phyloP scores from a whole-genome alignment of 2,113 vertebrate genomes.

The Notarius quadriscutis region DNA sequence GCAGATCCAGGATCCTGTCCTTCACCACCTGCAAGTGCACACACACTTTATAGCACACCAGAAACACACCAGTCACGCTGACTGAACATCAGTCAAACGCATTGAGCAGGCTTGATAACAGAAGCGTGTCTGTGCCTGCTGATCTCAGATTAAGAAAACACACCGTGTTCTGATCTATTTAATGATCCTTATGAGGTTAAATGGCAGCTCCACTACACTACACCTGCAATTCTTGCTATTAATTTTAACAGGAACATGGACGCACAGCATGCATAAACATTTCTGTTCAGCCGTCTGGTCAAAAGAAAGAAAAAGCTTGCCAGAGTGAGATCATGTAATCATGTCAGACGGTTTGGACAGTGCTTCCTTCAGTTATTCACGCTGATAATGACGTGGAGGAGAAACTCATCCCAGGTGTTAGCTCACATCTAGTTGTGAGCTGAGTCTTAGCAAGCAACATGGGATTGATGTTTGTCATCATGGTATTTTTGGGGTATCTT shows the following conservation, averaged over 20 bases:
- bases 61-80: background rate
- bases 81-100: background rate
- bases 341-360: background rate
- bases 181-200: background rate
- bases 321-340: background rate
- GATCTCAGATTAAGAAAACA: background rate
- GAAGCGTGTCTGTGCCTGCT: background rate
- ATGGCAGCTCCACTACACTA: background rate
- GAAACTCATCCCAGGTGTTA: background rate
- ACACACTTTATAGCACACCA: background rate
- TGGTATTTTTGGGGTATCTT: background rate
- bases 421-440: background rate
- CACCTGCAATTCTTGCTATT: background rate
- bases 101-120: background rate
- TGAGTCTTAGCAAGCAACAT: background rate
- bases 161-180: background rate
- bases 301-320: background rate
- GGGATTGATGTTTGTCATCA: background rate
- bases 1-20: slow-evolving; percentile 88
- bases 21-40: slow-evolving; percentile 84
- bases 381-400: background rate
- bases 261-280: background rate
- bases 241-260: background rate
- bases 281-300: background rate
- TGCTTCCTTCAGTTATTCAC: background rate